Evolutionary conservation across 1,140 invertebrate genomes (phyloP), one percentile per base, ranked within the genome.

Genomic region (Pomacea maculata): DNA sequence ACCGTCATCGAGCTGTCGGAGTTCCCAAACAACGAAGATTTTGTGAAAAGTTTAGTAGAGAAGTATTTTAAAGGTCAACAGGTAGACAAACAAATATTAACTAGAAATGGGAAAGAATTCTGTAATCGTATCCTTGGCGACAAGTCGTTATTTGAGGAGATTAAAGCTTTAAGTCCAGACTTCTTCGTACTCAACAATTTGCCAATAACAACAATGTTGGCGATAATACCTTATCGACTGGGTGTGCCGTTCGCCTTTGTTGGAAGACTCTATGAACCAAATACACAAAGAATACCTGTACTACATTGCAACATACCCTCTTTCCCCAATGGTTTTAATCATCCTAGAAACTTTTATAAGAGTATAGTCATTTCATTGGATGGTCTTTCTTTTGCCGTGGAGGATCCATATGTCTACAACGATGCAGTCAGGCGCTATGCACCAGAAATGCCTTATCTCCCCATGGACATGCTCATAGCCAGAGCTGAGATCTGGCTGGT

Each of bases 401-500:
- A 29, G 12, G 57, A 75, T 8, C n/a, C 68, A 6, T 55, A 54
- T 29, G 29, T 61, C 15, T 57, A 15, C 9, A 45, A 57, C 11
- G 73, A 68, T 9, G 74, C 45, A 15, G 75, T 80, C 17, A 17
- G 67, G 5, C 29, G 10, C n/a, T 82, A 72, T 55, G 82, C 82
- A 10, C 80, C 83, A 3, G 76, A 83, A 52, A 80, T 74, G 64
- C 80, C 83, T 0, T 45, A 77, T 19, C 70, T 79, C 19, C 57
- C 70, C 11, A 64, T 83, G 8, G 65, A 76, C 14, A 64, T 82
- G 64, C 52, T 84, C 6, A 67, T 73, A 17, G 55, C 45, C 8
- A 79, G 81, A 67, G 79, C 82, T 21, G 73, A 81, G 34, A 72
- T 86, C 21, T 79, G 80, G 68, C 52, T 87, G 14, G 15, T 83